phyloP scores from a whole-genome alignment of 1,140 invertebrate genomes.

The Dinoponera quadriceps region DNA sequence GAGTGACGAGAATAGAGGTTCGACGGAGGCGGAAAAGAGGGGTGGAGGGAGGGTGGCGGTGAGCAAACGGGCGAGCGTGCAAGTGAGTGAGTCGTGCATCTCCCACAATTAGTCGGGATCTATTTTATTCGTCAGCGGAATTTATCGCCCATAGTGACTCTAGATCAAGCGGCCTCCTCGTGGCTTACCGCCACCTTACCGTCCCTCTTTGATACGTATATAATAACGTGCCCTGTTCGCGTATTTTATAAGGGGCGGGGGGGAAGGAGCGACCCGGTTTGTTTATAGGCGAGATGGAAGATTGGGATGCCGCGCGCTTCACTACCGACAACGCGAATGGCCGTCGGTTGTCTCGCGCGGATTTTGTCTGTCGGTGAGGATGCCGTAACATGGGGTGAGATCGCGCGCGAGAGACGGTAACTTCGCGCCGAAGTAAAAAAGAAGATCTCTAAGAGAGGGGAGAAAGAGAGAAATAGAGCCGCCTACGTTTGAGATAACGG shows the following conservation, averaged over 20 bases:
- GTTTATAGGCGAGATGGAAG: conserved; percentile 81
- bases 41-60: background rate
- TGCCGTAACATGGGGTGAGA: conserved; percentile 3
- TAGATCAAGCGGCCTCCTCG: conserved; percentile 76
- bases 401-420: background rate
- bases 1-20: conserved; percentile 14
- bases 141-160: conserved; percentile 83
- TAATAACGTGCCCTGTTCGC: conserved; percentile 54
- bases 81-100: conserved; percentile 84
- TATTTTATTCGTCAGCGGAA: conserved; percentile 82
- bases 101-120: conserved; percentile 85
- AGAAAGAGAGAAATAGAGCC: too few relatives aligned
- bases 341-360: conserved; percentile 47
- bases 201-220: conserved; percentile 56
- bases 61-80: conserved; percentile 56
- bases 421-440: background rate
- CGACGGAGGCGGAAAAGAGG: conserved; percentile 9
- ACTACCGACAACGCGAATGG: conserved; percentile 71
- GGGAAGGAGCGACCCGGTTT: conserved; percentile 71
- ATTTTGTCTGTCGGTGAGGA: conserved; percentile 34
- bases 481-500: too few relatives aligned
- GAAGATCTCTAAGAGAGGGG: background rate
- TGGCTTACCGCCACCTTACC: conserved; percentile 44
- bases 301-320: conserved; percentile 82
- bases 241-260: conserved; percentile 35